Evolutionary conservation across 2,888 invertebrate species (phyloP), one percentile per base, ranked within the genome.

Genomic region (Mythimna loreyi): DNA sequence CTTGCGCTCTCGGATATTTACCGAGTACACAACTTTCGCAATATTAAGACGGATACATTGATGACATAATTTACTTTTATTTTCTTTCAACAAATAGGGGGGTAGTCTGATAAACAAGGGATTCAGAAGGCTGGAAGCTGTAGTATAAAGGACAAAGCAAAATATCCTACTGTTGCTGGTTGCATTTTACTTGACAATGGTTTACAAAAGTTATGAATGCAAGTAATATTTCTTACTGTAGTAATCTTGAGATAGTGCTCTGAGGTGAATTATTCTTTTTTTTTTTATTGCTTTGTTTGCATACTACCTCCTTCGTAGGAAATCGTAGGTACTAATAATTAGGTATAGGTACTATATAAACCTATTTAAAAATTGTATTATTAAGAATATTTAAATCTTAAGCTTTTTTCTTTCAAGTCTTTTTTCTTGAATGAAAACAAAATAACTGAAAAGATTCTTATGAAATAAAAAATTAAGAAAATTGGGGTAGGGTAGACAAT

Each of bases 31-130:
- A 78, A 81, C 58, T 76, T 75, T 76, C 56, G 64, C 30, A 60
- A 73, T 76, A 80, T 61, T 61, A 66, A 50, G 80, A 57, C 62
- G 30, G 33, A 45, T 62, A 67, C 60, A 65, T 57, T 68, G 59
- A 67, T 56, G 55, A 68, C 66, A 75, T 56, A 67, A 64, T n/a
- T n/a, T 49, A 72, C 56, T 63, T 71, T 80, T 52, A 67, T 67
- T 67, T 75, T 62, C 58, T 66, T 40, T 75, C n/a, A 19, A 52
- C 43, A 75, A 65, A 79, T 75, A 62, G 59, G 67, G 58, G 64
- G 65, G 57, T 65, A 59, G 30, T 21, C 16, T 25, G 55, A 62
- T 50, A 64, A 65, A 65, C 61, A 65, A 40, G n/a, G 2, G 56
- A 33, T 63, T 45, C 25, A 1, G 56, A 43, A 63, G 78, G 9